phyloP scores from a whole-genome alignment of 1,140 invertebrate genomes.

The Polyergus mexicanus region DNA sequence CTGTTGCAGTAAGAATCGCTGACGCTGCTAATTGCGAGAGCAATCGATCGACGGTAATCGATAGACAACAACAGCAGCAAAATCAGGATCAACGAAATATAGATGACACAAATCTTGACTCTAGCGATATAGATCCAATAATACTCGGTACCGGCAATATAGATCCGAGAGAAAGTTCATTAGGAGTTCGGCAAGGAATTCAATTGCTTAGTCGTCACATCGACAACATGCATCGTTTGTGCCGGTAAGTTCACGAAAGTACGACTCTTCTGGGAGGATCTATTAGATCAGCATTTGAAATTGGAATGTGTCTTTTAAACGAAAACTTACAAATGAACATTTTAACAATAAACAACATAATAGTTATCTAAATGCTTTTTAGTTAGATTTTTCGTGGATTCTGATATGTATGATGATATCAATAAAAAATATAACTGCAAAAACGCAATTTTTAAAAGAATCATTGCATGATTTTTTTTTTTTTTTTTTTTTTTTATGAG shows the following conservation, averaged over 20 bases:
- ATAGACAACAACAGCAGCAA: slow-evolving; percentile 18
- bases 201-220: slow-evolving; percentile 83
- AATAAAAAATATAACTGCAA: slow-evolving; percentile 1
- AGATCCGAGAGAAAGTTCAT: slow-evolving; percentile 45
- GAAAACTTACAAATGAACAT: neutral
- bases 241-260: slow-evolving; percentile 76
- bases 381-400: neutral
- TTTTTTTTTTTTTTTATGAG: no score
- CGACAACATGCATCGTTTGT: slow-evolving; percentile 84
- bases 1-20: neutral
- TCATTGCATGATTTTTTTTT: neutral
- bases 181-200: slow-evolving; percentile 74
- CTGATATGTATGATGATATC: neutral
- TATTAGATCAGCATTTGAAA: neutral
- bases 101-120: slow-evolving; percentile 28
- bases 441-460: neutral
- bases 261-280: neutral
- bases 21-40: neutral
- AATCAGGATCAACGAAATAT: neutral
- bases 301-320: neutral
- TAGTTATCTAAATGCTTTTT: neutral
- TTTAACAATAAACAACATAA: no score
- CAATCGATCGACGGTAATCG: neutral
- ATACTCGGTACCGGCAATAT: slow-evolving; percentile 22
- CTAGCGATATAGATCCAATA: slow-evolving; percentile 17